These are phyloP conservation scores for Micrastur ruficollis DNA, from an alignment of 2,797 vertebrate genomes.

Conservation along the genomic window DNA sequence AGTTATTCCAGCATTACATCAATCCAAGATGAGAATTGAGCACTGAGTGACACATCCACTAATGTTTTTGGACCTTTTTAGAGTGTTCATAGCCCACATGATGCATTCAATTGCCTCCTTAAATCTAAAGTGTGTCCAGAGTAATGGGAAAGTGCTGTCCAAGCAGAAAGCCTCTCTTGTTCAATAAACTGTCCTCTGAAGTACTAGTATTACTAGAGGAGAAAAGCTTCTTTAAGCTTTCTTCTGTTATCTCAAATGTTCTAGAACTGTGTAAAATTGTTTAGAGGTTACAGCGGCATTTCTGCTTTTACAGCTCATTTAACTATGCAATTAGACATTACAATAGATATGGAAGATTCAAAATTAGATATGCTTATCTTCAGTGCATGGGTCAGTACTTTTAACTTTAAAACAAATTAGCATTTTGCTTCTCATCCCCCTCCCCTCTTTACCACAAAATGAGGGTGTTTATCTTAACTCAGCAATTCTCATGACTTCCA, in stretches of 20 bases:
- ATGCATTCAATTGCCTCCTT: constrained; percentile 60
- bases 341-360: constrained; percentile 76
- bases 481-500: constrained; percentile 70
- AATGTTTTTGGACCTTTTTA: constrained; percentile 48
- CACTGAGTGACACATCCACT: constrained; percentile 4
- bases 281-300: constrained; percentile 50
- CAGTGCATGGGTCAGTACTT: constrained; percentile 67
- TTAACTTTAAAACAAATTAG: constrained; percentile 70
- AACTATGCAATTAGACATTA: constrained; percentile 76
- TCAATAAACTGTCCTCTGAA: constrained; percentile 74
- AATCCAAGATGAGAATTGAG: neutral
- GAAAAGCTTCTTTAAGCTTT: constrained; percentile 62
- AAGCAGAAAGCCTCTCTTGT: constrained; percentile 71
- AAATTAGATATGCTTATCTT: constrained; percentile 77
- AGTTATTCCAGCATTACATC: constrained; percentile 37
- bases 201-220: constrained; percentile 60
- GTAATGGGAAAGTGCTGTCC: constrained; percentile 66
- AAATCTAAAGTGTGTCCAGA: constrained; percentile 49
- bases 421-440: constrained; percentile 26
- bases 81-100: constrained; percentile 12
- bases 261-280: constrained; percentile 72
- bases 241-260: constrained; percentile 60
- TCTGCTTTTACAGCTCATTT: constrained; percentile 76
- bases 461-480: constrained; percentile 70
- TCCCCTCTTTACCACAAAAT: neutral